phyloP scores from a whole-genome alignment of 2,888 invertebrate genomes.

The Cynaeus angustus region DNA sequence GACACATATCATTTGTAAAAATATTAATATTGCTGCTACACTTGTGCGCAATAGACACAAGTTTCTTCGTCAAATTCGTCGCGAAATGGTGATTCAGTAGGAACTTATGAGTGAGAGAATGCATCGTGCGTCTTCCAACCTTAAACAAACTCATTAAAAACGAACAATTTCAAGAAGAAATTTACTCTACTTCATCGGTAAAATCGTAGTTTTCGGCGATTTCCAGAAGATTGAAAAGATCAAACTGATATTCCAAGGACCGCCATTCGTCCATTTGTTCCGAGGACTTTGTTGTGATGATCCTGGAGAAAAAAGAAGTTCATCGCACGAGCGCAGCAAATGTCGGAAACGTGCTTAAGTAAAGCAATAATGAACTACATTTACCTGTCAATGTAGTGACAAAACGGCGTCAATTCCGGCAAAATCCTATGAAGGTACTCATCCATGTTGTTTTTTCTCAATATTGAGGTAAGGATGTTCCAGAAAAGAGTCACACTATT shows the following conservation, averaged over 20 bases:
- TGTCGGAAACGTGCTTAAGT: no score
- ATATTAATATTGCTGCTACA: constrained; percentile 50
- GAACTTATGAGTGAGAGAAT: constrained; percentile 28
- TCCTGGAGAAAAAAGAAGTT: constrained; percentile 45
- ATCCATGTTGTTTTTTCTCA: constrained; percentile 68
- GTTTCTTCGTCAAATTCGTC: constrained; percentile 44
- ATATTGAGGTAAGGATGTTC: constrained; percentile 72
- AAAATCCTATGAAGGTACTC: constrained; percentile 73
- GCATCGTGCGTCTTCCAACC: constrained; percentile 54
- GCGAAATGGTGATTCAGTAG: constrained; percentile 46
- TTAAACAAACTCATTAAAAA: constrained; percentile 28
- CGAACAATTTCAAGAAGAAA: not conserved
- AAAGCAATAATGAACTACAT: not conserved
- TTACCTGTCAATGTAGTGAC: constrained; percentile 73
- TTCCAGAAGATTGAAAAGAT: constrained; percentile 74
- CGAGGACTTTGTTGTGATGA: constrained; percentile 47
- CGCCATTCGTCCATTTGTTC: constrained; percentile 61
- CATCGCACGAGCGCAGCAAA: not conserved
- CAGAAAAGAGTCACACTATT: constrained; percentile 75
- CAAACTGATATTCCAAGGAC: constrained; percentile 70
- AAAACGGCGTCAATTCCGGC: constrained; percentile 75
- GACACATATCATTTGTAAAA: constrained; percentile 55
- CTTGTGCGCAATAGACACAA: constrained; percentile 50
- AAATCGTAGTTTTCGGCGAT: constrained; percentile 74
- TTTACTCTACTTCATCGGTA: constrained; percentile 73